Conservation (phyloP, 2,113 vertebrate genomes). For the Antennarius striatus region DNA sequence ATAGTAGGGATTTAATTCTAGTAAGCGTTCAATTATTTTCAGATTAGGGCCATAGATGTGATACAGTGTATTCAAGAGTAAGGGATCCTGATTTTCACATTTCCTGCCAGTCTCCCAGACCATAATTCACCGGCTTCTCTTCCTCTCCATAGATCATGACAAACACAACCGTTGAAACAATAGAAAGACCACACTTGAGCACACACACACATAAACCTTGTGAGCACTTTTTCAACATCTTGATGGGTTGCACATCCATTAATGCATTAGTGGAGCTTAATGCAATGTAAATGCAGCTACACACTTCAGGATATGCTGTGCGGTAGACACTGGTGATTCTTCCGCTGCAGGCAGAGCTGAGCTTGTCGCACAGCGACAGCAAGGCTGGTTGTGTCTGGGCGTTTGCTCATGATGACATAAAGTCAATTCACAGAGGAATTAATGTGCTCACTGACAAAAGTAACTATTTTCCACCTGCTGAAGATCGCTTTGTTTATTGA, state of each 20-base stretch:
- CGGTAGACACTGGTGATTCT: slow-evolving; percentile 11
- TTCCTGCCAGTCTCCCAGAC: neutral
- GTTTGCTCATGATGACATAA: slow-evolving; percentile 43
- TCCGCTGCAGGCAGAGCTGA: slow-evolving; percentile 27
- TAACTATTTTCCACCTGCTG: slow-evolving; percentile 37
- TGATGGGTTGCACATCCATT: slow-evolving; percentile 57
- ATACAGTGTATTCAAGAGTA: neutral
- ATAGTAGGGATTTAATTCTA: too few relatives aligned
- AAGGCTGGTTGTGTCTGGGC: slow-evolving; percentile 10
- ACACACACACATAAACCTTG: slow-evolving; percentile 36
- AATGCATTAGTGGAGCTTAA: slow-evolving; percentile 56
- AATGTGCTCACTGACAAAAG: slow-evolving; percentile 56
- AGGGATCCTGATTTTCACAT: neutral
- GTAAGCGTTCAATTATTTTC: too few relatives aligned
- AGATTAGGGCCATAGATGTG: too few relatives aligned
- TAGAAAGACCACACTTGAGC: slow-evolving; percentile 14
- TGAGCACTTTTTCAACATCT: slow-evolving; percentile 62
- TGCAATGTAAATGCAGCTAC: slow-evolving; percentile 51
- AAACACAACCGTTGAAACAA: slow-evolving; percentile 13
- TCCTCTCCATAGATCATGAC: slow-evolving; percentile 16
- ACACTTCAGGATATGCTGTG: slow-evolving; percentile 15
- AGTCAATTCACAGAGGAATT: slow-evolving; percentile 39
- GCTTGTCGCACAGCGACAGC: slow-evolving; percentile 21
- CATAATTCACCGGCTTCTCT: neutral
- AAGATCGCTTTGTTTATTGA: slow-evolving; percentile 53